Conservation (phyloP, 2,113 vertebrate genomes). For the Cochlearius cochlearius region DNA sequence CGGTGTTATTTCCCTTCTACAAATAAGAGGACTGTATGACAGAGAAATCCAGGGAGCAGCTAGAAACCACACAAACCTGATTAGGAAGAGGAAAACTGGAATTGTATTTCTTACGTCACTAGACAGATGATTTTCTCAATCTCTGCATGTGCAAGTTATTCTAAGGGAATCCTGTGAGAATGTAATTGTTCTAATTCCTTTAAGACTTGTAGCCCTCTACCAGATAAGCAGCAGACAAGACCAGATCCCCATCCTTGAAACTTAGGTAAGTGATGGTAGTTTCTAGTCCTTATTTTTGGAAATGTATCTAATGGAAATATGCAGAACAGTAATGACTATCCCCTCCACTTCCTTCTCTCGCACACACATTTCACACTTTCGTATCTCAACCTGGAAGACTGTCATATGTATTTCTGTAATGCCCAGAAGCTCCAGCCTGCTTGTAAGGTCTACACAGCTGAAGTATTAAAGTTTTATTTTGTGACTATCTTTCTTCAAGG, state of each 20-base stretch:
- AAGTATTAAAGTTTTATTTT: neutral
- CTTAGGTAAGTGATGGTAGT: neutral
- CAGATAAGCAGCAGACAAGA: neutral
- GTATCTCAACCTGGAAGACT: neutral
- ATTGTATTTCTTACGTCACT: neutral
- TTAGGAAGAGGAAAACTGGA: neutral
- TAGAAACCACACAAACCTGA: neutral
- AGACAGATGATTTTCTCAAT: accelerated
- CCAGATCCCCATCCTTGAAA: neutral
- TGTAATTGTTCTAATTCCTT: neutral
- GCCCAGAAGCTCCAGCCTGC: neutral
- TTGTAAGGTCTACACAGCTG: neutral
- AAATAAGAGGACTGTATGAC: neutral
- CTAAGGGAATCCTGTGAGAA: neutral
- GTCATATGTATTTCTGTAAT: neutral
- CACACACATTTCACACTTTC: neutral
- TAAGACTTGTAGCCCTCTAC: neutral
- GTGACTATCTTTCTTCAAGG: neutral
- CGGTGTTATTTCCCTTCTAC: neutral
- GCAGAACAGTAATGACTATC: neutral
- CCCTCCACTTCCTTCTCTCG: neutral
- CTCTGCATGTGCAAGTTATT: neutral
- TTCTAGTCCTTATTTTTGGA: neutral
- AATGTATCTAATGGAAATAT: neutral
- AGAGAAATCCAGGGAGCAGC: neutral